Evolutionary conservation across 2,888 invertebrate species (phyloP).

Genomic region (Volucella bombylans): DNA sequence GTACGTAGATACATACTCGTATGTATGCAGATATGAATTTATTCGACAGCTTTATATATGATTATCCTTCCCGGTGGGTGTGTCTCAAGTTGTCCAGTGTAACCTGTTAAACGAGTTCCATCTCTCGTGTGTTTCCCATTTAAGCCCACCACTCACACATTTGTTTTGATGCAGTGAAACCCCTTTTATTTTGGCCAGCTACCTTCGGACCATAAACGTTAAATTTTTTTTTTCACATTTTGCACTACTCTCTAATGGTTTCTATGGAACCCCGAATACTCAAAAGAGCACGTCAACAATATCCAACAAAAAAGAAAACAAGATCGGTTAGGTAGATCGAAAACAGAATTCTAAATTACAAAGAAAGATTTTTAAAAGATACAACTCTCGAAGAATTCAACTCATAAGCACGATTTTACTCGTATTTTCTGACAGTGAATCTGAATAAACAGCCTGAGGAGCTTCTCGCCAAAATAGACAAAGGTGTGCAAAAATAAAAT

Average conservation of each 20-base stretch:
- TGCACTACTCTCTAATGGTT: too few species aligned
- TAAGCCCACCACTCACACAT: constrained; percentile 35
- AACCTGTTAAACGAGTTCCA: constrained; percentile 42
- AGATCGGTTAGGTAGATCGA: too few species aligned
- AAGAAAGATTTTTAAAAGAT: too few species aligned
- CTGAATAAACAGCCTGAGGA: neutral
- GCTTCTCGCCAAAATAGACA: constrained; percentile 28
- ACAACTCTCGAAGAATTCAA: too few species aligned
- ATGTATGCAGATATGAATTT: too few species aligned
- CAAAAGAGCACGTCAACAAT: too few species aligned
- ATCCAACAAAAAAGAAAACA: too few species aligned
- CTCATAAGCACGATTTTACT: too few species aligned
- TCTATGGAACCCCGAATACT: too few species aligned
- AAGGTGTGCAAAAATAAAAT: constrained; percentile 21
- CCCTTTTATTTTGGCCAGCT: neutral
- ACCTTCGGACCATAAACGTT: neutral
- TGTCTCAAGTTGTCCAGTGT: constrained; percentile 27
- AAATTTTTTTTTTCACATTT: neutral
- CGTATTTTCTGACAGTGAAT: too few species aligned
- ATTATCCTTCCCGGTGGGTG: constrained; percentile 45
- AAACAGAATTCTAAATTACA: too few species aligned
- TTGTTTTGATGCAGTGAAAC: constrained; percentile 1
- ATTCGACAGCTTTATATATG: constrained; percentile 17
- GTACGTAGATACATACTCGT: neutral
- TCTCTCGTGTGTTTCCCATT: constrained; percentile 5